Base-by-base conservation (phyloP, 1,140 invertebrate species). In the Metaphire vulgaris region DNA sequence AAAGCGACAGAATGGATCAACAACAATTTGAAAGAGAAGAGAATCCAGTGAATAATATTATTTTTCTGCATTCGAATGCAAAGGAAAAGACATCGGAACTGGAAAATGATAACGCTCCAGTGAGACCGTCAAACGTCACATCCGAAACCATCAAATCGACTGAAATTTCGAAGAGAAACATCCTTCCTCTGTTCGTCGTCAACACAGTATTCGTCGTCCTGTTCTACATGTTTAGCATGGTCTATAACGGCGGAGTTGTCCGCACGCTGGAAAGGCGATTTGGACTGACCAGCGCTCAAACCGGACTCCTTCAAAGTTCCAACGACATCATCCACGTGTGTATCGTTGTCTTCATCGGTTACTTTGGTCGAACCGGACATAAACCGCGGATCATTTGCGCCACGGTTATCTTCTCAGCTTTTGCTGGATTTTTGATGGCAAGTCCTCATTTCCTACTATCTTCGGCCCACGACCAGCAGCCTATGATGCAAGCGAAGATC, bases 291-390 rank as follows among this genome's bases (percentile, higher is more conserved):
- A 83, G 82, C 65, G 70, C 80, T 14, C 77, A 83, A n/a, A 81
- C 77, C 30, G 83, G 83, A 6, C 78, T 83, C 41, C 34, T 85
- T 0, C 76, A 84, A 76, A 81, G 80, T 71, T 81, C 81, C 71
- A 83, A 85, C 75, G 83, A 85, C 70, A 79, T 84, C 1, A 82
- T 82, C 28, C 83, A 79, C 76, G 78, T 85, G 2, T 28, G 78
- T 2, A 79, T 80, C 34, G 82, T 80, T 0, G 76, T 84, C 0
- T 77, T 82, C 65, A 78, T 82, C 68, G 80, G 81, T 29, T 80
- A 82, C 74, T 76, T 81, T 74, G 80, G 81, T 1, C 73, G 79
- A 1, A 80, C 72, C 29, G 74, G 80, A 0, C 82, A 84, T 70
- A 81, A 82, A 30, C 84, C 83, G 0, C 76, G 83, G 16, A 77